These are phyloP conservation scores for Drosophila mauritiana DNA, from an alignment of 1,140 invertebrate genomes.

Conservation along the genomic window DNA sequence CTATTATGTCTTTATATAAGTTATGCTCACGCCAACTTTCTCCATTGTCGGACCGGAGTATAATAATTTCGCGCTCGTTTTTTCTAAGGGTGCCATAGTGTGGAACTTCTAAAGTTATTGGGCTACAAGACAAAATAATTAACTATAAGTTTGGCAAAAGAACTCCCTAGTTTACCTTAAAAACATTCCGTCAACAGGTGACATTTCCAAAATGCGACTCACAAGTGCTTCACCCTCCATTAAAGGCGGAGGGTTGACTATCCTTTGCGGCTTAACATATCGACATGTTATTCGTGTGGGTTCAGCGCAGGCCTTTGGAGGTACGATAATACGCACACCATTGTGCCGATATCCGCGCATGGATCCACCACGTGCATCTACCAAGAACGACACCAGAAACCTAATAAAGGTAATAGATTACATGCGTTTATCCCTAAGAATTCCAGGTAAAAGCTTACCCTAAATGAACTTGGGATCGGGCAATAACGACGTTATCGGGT, in stretches of 20 bases:
- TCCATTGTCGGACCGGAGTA: conserved; percentile 98
- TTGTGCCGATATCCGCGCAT: conserved; percentile 99
- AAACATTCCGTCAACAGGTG: conserved; percentile 98
- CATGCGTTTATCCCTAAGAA: background rate
- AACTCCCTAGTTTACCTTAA: conserved; percentile 87
- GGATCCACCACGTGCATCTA: conserved; percentile 98
- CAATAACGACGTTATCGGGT: conserved; percentile 90
- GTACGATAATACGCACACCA: conserved; percentile 98
- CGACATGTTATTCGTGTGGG: conserved; percentile 96
- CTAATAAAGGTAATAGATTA: conserved; percentile 85
- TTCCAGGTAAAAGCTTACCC: conserved; percentile 87
- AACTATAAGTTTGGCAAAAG: background rate
- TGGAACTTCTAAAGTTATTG: conserved; percentile 99
- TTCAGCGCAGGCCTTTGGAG: conserved; percentile 96
- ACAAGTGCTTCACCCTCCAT: conserved; percentile 99
- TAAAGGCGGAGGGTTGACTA: conserved; percentile 97
- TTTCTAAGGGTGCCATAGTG: conserved; percentile 98
- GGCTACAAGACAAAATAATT: conserved; percentile 80
- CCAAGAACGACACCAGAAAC: conserved; percentile 99
- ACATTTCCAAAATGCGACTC: conserved; percentile 97
- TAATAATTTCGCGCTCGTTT: conserved; percentile 98
- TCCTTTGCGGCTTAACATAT: conserved; percentile 94
- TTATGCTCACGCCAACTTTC: conserved; percentile 99
- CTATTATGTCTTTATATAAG: conserved; percentile 94
- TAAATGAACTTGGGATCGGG: conserved; percentile 88